Evolutionary conservation across 2,888 invertebrate species (phyloP).

Genomic region (Exocentrus adspersus): DNA sequence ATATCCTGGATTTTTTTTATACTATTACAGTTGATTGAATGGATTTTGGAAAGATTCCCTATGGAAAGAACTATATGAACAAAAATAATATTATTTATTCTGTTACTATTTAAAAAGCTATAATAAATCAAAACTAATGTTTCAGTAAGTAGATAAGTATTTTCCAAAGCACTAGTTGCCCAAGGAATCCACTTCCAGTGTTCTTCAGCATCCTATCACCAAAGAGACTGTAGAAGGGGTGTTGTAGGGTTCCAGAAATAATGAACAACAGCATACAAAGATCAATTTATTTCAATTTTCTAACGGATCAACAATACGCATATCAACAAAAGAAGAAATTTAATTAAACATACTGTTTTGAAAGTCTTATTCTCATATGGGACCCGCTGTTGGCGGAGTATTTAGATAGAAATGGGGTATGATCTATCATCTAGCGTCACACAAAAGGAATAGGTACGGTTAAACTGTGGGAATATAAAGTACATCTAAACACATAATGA

Average conservation of each 20-base stretch:
- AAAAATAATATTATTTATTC: too few relatives aligned
- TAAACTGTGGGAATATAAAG: conserved; percentile 11
- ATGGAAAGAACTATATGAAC: too few relatives aligned
- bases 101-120: too few relatives aligned
- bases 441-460: conserved; percentile 34
- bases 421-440: conserved; percentile 39
- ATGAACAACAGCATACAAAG: conserved; percentile 14
- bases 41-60: too few relatives aligned
- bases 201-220: too few relatives aligned
- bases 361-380: conserved; percentile 42
- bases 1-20: too few relatives aligned
- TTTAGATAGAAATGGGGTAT: conserved; percentile 12
- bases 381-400: conserved; percentile 19
- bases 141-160: too few relatives aligned
- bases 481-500: conserved; percentile 41
- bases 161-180: too few relatives aligned
- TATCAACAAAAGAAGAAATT: conserved; percentile 52
- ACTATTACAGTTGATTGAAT: too few relatives aligned
- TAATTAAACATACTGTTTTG: conserved; percentile 25
- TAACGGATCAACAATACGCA: conserved; percentile 60
- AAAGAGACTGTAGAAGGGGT: too few relatives aligned
- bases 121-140: too few relatives aligned
- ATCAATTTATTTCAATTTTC: conserved; percentile 41
- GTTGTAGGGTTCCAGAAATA: conserved; percentile 17
- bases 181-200: too few relatives aligned